Base-by-base conservation (phyloP, 2,113 vertebrate species). In the Silurus meridionalis region DNA sequence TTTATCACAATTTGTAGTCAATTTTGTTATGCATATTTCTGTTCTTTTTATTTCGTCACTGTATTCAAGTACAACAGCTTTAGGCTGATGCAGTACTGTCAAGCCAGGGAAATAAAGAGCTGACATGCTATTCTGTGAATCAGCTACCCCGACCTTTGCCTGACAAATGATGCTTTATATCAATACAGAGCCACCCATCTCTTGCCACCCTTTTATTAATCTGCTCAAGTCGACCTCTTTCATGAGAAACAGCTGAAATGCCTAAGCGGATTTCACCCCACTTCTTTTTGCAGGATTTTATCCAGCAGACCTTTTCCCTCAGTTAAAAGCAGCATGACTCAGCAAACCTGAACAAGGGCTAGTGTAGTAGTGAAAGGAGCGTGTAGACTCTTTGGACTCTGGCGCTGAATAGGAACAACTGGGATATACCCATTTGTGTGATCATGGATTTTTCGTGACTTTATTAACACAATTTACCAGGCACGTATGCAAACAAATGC, bases 261-360 rank as follows among this genome's bases (percentile, higher is more conserved):
- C 64, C 14, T 1, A 74, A 82, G 80, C 67, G 46, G 13, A 72
- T 83, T 75, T 87, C 55, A 78, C 19, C 83, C 50, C 82, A 83
- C 85, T 84, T 82, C 75, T 86, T 86, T 90, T 63, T 79, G 75
- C 87, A 60, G 83, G 89, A 91, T 88, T 83, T 87, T 86, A 84
- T 87, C 83, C 86, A 88, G 87, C 82, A 91, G 79, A 87, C 46
- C 81, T 80, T 28, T 14, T 87, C 7, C 52, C 64, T 61, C 13
- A 66, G 46, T 15, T 61, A 53, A 66, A 60, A 48, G 13, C 63
- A 72, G 74, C 80, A 48, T n/a, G 25, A 67, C 81, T 88, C 64
- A 25, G 50, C 87, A 48, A 69, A 57, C n/a, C 8, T 86, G 64
- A 82, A 74, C 25, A 75, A 82, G 58, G 14, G 8, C 66, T 77